phyloP scores from a whole-genome alignment of 2,113 vertebrate species.

The Dasyornis broadbenti region DNA sequence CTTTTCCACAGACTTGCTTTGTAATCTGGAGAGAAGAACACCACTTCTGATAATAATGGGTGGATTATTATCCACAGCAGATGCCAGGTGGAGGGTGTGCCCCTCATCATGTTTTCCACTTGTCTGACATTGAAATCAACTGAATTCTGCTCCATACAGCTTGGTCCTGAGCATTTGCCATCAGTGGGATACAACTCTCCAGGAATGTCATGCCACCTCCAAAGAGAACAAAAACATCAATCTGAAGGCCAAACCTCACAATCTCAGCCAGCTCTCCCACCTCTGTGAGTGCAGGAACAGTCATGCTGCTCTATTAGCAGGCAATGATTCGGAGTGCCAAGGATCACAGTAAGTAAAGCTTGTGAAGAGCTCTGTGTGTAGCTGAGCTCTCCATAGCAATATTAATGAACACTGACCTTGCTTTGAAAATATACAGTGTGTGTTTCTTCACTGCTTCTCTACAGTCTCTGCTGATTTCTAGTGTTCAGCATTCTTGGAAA shows the following conservation, averaged over 20 bases:
- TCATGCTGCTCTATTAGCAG: neutral
- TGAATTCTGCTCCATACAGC: neutral
- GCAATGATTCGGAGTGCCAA: neutral
- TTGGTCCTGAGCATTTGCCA: neutral
- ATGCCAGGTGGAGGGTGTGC: neutral
- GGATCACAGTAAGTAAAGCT: constrained; percentile 24
- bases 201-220: neutral
- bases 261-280: neutral
- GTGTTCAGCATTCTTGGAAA: neutral
- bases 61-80: neutral
- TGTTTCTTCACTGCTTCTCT: constrained; percentile 37
- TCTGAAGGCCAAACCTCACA: neutral
- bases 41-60: neutral
- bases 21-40: neutral
- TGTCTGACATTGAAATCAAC: neutral
- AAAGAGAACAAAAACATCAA: neutral
- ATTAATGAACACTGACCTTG: constrained; percentile 61
- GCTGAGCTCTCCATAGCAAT: constrained; percentile 40
- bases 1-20: neutral
- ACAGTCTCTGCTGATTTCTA: neutral
- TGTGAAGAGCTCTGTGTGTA: constrained; percentile 35
- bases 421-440: constrained; percentile 33
- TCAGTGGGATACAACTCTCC: neutral
- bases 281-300: neutral
- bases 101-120: neutral